Base-by-base conservation (phyloP, 2,113 vertebrate genomes). In the Tinamus guttatus region DNA sequence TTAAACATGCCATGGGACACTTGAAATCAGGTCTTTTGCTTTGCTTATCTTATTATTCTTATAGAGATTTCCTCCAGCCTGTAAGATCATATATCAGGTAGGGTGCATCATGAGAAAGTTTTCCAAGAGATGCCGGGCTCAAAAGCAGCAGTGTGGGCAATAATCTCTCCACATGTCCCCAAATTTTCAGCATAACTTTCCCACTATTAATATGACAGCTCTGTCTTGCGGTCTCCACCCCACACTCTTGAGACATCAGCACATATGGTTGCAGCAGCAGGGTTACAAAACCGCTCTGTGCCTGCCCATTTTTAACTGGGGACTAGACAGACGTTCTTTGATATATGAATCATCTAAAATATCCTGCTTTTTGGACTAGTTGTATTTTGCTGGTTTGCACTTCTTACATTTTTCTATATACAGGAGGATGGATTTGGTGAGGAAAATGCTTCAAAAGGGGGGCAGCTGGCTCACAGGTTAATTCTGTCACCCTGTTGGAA, bases 131-230 rank as follows among this genome's bases (percentile, higher is more conserved):
- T 34, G 27, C 5, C 32, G 22, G 43, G 34, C 67, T 73, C 45
- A 14, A 27, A 40, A 38, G 81, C 56, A 81, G 71, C 22, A 68
- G 20, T 41, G 36, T 24, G 51, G 20, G 45, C 40, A 87, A 24
- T 51, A 25, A 5, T 81, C 17, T 70, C 41, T 76, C 20, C 52
- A 4, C 28, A 30, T 84, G 18, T 47, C 38, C 34, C 8, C 13
- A 75, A 21, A 30, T 43, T 87, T 87, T 69, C 38, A 34, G 11
- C 43, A 73, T 52, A 76, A 27, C 32, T 76, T 89, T 22, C 62
- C 78, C 54, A 25, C 27, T n/a, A 3, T 28, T 24, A 4, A 30
- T 0, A 4, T 62, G 62, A n/a, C 51, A 58, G 1, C 1, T 3
- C 24, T 14, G 30, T 25, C 65, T n/a, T 54, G 11, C 63, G 68